phyloP scores from a whole-genome alignment of 2,113 vertebrate species.

The Xiphophorus maculatus region DNA sequence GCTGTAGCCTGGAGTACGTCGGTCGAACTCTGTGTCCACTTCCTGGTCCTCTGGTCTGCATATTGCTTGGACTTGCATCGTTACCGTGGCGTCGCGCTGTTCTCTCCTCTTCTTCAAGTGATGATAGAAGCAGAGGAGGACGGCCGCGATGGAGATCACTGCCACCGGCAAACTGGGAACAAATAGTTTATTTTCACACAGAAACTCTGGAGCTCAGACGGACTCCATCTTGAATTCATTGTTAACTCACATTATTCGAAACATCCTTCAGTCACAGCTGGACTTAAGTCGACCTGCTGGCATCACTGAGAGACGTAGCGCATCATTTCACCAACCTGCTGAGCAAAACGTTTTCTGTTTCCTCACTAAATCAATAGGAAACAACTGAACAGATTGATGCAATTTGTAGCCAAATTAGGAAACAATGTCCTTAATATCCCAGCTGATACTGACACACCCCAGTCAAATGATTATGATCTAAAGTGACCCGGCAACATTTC shows the following conservation, averaged over 20 bases:
- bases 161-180: constrained; percentile 54
- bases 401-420: background rate
- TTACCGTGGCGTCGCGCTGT: background rate
- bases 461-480: background rate
- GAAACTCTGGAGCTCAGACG: no score
- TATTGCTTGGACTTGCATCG: background rate
- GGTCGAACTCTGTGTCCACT: constrained; percentile 2
- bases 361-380: background rate
- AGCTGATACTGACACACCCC: constrained; percentile 6
- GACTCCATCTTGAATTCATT: background rate
- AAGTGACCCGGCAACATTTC: background rate
- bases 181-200: background rate
- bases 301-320: constrained; percentile 31
- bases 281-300: constrained; percentile 3
- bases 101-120: constrained; percentile 49
- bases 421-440: background rate
- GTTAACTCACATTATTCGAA: constrained; percentile 61
- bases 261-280: constrained; percentile 32
- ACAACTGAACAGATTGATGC: background rate
- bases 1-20: constrained; percentile 59
- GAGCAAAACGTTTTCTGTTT: background rate
- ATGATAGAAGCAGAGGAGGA: constrained; percentile 62
- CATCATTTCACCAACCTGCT: background rate
- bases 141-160: constrained; percentile 40
- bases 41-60: constrained; percentile 10